Evolutionary conservation across 2,888 invertebrate genomes (phyloP).

Genomic region (Nephrocerus scutellatus): DNA sequence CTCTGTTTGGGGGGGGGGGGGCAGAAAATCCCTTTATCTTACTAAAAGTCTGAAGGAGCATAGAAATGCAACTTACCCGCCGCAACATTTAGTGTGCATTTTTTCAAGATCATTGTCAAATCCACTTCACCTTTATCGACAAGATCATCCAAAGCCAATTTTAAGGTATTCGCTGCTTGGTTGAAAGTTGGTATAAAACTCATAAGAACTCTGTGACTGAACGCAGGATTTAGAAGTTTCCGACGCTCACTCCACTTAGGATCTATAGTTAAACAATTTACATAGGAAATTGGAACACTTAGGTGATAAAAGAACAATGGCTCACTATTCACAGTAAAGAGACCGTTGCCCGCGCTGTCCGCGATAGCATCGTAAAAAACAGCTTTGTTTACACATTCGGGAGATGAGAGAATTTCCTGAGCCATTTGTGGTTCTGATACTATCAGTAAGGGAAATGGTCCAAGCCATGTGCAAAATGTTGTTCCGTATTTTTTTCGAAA

Average conservation of each 20-base stretch:
- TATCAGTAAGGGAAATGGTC: slow-evolving; percentile 40
- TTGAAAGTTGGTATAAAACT: slow-evolving; percentile 41
- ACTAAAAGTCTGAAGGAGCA: no score
- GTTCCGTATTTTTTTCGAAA: slow-evolving; percentile 29
- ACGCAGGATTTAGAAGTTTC: slow-evolving; percentile 40
- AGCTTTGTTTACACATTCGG: slow-evolving; percentile 38
- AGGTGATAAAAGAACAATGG: no score
- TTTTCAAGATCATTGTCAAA: slow-evolving; percentile 31
- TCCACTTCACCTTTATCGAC: slow-evolving; percentile 27
- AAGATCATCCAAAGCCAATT: slow-evolving; percentile 25
- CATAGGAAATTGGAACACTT: no score
- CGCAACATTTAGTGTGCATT: slow-evolving; percentile 34
- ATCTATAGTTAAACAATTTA: no score
- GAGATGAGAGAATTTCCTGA: slow-evolving; percentile 39
- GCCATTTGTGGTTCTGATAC: slow-evolving; percentile 34
- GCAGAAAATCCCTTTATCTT: no score
- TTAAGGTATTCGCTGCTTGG: slow-evolving; percentile 27
- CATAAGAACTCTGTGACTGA: slow-evolving; percentile 35
- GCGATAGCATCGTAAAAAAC: slow-evolving; percentile 35
- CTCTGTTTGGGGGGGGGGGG: no score
- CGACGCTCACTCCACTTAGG: slow-evolving; percentile 40
- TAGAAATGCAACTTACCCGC: slow-evolving; percentile 40
- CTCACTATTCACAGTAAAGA: slow-evolving; percentile 36
- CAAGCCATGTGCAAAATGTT: slow-evolving; percentile 37
- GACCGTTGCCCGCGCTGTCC: slow-evolving; percentile 36